A percentile compares a stretch with the other conserved stretches of the same genome.
Evolutionary conservation across 1,140 invertebrate species (phyloP).

Genomic region (Magallana gigas): DNA sequence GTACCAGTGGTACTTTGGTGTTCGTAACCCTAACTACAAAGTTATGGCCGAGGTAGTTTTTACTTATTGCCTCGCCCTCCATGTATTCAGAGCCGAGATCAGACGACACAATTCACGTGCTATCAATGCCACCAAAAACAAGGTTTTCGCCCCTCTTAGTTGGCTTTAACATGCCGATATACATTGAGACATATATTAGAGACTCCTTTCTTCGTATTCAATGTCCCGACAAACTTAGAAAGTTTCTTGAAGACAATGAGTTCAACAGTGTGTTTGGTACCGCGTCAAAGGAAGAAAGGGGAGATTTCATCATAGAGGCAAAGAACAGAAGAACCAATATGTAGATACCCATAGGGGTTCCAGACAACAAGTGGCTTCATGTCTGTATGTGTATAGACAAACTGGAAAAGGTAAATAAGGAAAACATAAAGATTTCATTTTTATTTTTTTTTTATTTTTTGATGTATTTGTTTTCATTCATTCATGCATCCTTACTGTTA

Average conservation of each 20-base stretch:
- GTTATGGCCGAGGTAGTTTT: conserved; percentile 22
- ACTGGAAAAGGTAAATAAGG: conserved; percentile 23
- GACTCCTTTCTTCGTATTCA: conserved; percentile 35
- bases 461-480: background rate
- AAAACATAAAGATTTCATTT: background rate
- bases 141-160: conserved; percentile 18
- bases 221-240: background rate
- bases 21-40: conserved; percentile 18
- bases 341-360: conserved; percentile 30
- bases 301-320: conserved; percentile 41
- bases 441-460: background rate
- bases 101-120: background rate
- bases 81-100: conserved; percentile 33
- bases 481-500: background rate
- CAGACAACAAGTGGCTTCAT: background rate
- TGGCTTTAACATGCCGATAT: conserved; percentile 22
- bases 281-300: background rate
- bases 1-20: background rate
- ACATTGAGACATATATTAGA: conserved; percentile 3
- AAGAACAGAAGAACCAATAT: conserved; percentile 40
- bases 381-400: conserved; percentile 31
- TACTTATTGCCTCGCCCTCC: conserved; percentile 11
- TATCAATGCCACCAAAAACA: background rate
- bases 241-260: conserved; percentile 8
- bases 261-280: conserved; percentile 21